Conservation (phyloP, 2,888 invertebrate species). For the Sepiola atlantica region DNA sequence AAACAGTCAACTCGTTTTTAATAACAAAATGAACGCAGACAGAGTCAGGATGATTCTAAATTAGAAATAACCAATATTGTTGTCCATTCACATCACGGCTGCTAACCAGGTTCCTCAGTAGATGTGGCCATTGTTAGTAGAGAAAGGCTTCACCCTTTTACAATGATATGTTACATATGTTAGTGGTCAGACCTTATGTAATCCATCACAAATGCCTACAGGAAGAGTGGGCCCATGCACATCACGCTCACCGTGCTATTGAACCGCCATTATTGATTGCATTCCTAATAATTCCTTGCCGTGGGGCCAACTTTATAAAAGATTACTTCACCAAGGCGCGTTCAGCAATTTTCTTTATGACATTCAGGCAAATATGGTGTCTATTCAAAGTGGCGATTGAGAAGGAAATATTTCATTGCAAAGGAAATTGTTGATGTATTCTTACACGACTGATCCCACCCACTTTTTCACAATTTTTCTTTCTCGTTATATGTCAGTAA, state of each 20-base stretch:
- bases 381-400: constrained; percentile 9
- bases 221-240: constrained; percentile 24
- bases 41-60: constrained; percentile 9
- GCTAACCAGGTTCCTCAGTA: not conserved
- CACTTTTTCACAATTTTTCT: not conserved
- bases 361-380: constrained; percentile 22
- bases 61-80: constrained; percentile 32
- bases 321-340: not conserved
- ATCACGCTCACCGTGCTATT: constrained; percentile 10
- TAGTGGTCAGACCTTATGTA: constrained; percentile 32
- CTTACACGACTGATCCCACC: not conserved
- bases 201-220: constrained; percentile 32
- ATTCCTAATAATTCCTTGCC: constrained; percentile 8
- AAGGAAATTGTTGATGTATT: constrained; percentile 22
- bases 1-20: constrained; percentile 32
- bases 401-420: constrained; percentile 10
- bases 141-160: not conserved
- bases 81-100: not conserved
- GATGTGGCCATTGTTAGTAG: constrained; percentile 19
- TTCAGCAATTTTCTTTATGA: constrained; percentile 32
- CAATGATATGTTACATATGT: constrained; percentile 32
- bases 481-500: not conserved
- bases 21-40: not conserved
- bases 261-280: constrained; percentile 1
- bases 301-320: not conserved